These are phyloP conservation scores for Alcedo atthis DNA, from an alignment of 2,797 vertebrate species.

Conservation along the genomic window DNA sequence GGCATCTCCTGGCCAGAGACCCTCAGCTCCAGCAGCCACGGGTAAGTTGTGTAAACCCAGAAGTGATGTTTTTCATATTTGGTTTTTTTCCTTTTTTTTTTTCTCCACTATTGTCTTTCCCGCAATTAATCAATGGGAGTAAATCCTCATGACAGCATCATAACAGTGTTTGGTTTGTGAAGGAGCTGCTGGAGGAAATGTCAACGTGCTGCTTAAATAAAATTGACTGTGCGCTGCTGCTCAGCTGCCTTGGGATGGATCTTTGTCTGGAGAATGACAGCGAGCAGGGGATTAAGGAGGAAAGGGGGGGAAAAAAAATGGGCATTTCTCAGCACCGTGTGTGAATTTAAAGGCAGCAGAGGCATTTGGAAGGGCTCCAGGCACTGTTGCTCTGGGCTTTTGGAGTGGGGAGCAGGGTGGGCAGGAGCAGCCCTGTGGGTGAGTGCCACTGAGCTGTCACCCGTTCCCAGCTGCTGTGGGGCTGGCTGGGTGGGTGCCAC, in stretches of 20 bases:
- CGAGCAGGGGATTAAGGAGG: slow-evolving; percentile 47
- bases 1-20: background rate
- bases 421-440: background rate
- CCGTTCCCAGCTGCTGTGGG: accelerated
- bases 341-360: background rate
- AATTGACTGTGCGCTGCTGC: background rate
- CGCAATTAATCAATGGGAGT: background rate
- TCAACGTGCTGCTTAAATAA: background rate
- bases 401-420: accelerated
- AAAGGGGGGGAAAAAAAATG: background rate
- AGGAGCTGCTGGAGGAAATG: slow-evolving; percentile 46
- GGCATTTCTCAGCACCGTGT: background rate
- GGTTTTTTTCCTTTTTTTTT: too few species aligned
- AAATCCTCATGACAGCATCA: background rate
- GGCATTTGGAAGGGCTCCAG: accelerated
- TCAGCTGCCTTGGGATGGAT: background rate
- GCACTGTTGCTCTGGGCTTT: background rate
- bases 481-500: background rate
- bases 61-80: background rate
- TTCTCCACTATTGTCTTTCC: background rate
- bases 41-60: background rate
- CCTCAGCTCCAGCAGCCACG: background rate
- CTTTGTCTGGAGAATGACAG: slow-evolving; percentile 17
- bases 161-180: background rate
- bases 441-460: too few species aligned